phyloP scores from a whole-genome alignment of 53 echinoderm and acorn worm species.

The Echinarachnius parma region DNA sequence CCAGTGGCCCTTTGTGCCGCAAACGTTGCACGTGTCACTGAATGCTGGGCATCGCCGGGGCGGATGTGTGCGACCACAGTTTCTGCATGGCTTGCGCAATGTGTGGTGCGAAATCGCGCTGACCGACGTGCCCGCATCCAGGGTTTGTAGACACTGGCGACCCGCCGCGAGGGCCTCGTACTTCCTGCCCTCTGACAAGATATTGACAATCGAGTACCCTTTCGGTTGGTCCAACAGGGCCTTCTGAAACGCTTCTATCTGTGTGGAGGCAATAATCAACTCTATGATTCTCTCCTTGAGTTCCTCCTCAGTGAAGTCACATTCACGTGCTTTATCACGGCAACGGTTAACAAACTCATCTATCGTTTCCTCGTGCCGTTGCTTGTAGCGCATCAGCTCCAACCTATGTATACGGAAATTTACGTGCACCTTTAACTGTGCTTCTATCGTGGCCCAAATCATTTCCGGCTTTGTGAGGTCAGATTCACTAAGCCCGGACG shows the following conservation, averaged over 20 bases:
- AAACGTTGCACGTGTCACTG: too few species aligned
- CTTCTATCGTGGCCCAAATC: slow-evolving; percentile 56
- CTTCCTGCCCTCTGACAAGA: slow-evolving; percentile 43
- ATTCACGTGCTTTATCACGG: slow-evolving; percentile 43
- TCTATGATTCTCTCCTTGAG: slow-evolving; percentile 48
- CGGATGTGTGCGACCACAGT: too few species aligned
- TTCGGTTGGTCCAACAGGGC: slow-evolving; percentile 26
- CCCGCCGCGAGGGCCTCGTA: slow-evolving; percentile 55
- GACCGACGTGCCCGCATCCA: too few species aligned
- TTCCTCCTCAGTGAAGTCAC: slow-evolving; percentile 46
- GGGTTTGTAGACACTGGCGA: too few species aligned
- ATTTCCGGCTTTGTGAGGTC: slow-evolving; percentile 50
- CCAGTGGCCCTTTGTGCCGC: too few species aligned
- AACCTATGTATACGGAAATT: slow-evolving; percentile 60
- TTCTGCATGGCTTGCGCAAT: too few species aligned
- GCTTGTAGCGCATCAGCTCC: slow-evolving; percentile 52
- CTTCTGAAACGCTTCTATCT: slow-evolving; percentile 37
- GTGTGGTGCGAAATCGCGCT: too few species aligned
- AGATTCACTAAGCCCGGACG: slow-evolving; percentile 40
- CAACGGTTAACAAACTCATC: slow-evolving; percentile 61
- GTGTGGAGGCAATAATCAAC: slow-evolving; percentile 57
- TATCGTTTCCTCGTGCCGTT: slow-evolving; percentile 30
- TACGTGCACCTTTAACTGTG: slow-evolving; percentile 45
- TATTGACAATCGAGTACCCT: slow-evolving; percentile 11
- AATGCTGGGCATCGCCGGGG: too few species aligned